phyloP scores from a whole-genome alignment of 2,888 invertebrate genomes.

The Proisotoma minuta region DNA sequence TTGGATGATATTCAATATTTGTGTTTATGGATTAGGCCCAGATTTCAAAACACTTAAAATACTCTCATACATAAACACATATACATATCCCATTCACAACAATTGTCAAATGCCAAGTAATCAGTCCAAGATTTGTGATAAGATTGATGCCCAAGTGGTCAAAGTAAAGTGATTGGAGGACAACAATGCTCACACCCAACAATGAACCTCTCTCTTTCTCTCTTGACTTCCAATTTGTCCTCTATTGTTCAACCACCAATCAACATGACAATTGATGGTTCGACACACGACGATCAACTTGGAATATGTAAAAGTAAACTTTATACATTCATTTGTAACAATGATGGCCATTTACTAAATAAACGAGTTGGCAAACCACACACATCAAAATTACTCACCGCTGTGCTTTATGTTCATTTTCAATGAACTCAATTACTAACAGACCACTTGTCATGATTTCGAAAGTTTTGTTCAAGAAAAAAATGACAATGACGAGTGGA shows the following conservation, averaged over 20 bases:
- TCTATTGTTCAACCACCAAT: slow-evolving; percentile 39
- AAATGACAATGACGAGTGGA: too few species aligned
- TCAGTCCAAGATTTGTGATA: not conserved
- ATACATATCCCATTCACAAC: not conserved
- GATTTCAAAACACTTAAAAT: not conserved
- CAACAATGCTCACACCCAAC: too few species aligned
- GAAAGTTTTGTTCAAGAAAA: too few species aligned
- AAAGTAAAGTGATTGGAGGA: too few species aligned
- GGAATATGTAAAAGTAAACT: not conserved
- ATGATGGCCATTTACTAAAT: not conserved
- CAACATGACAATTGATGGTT: not conserved
- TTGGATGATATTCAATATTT: not conserved
- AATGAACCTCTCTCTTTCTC: slow-evolving; percentile 24
- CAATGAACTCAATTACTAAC: too few species aligned
- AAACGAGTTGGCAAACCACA: not conserved
- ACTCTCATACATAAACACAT: not conserved
- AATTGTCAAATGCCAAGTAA: not conserved
- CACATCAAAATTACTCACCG: not conserved
- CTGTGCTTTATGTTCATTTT: too few species aligned
- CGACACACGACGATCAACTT: too few species aligned
- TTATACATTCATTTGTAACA: too few species aligned
- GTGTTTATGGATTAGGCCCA: not conserved
- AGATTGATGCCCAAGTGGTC: not conserved
- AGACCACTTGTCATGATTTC: too few species aligned
- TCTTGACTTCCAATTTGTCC: slow-evolving; percentile 47